Evolutionary conservation across 2,797 vertebrate genomes (phyloP).

Genomic region (Melopsittacus undulatus): DNA sequence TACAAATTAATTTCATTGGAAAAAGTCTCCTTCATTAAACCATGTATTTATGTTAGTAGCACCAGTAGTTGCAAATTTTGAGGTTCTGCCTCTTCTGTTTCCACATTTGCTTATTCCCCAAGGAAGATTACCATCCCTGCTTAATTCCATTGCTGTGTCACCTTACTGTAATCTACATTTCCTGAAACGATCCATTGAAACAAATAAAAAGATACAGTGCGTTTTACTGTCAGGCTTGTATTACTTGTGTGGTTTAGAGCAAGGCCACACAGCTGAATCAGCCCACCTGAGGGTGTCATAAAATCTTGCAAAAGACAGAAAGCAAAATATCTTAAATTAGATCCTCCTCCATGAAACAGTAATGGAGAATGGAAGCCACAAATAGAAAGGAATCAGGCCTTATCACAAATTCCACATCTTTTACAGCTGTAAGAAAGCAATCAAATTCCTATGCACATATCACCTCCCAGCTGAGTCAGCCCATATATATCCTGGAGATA

Average conservation of each 20-base stretch:
- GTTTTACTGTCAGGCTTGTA: conserved; percentile 6
- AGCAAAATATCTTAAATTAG: conserved; percentile 36
- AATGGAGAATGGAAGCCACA: conserved; percentile 13
- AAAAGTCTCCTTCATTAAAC: background rate
- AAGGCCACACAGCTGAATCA: conserved; percentile 14
- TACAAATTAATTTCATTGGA: background rate
- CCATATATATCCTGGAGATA: background rate
- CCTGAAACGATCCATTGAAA: background rate
- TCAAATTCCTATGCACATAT: background rate
- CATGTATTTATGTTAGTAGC: background rate
- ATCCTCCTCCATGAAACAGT: background rate
- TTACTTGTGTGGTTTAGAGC: background rate
- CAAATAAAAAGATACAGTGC: background rate
- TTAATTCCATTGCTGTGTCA: background rate
- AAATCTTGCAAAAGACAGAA: background rate
- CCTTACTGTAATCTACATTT: background rate
- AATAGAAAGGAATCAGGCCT: background rate
- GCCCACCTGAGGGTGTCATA: background rate
- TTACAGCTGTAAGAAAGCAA: conserved; percentile 20
- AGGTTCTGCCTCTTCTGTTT: background rate
- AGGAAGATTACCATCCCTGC: background rate
- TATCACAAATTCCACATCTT: background rate
- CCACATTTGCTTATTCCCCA: background rate
- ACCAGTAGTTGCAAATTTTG: background rate
- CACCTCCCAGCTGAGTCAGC: background rate